Base-by-base conservation (phyloP, 2,888 invertebrate species). In the Drosophila pullipes region DNA sequence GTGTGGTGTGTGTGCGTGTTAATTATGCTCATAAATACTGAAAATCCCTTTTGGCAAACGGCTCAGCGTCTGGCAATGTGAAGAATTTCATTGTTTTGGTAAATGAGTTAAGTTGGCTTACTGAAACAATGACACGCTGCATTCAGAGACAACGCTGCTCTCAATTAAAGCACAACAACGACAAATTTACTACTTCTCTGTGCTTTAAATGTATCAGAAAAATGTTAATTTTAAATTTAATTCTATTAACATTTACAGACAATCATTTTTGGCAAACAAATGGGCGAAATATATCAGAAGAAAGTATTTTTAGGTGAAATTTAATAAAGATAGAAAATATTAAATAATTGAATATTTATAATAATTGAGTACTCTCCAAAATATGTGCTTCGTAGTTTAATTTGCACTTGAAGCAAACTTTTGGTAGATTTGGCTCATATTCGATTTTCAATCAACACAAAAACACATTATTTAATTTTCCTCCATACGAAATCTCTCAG, bases 1-100 rank as follows among this genome's bases (percentile, higher is more conserved):
- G 25, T 18, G 41, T 57, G 9, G n/a, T 25, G 39, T 11, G n/a
- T 39, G 33, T 30, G 37, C 57, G 63, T 58, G 80, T 69, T 53
- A 76, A 70, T 71, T 68, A 62, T 31, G 67, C 55, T 64, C 69
- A 78, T 78, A 83, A 86, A 81, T 76, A 76, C 66, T 58, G 62
- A 69, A 85, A 69, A 66, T 77, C 60, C 61, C 39, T 41, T 9
- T n/a, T 37, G 37, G 55, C 55, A 11, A 28, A 11, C 18, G 22
- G 25, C 54, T 39, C 57, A 57, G 28, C 28, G 28, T 28, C 39
- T 39, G 22, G 16, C 25, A 33, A 49, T 33, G 33, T 7, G 7
- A 2, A 22, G 30, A 25, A 49, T 59, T 25, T 47, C 35, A 10
- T 37, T 49, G 60, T 35, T 47, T 33, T 60, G 41, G 41, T 41